Evolutionary conservation across 2,888 invertebrate species (phyloP), one percentile per base, ranked within the genome.

Genomic region (Tetragonula carbonaria): DNA sequence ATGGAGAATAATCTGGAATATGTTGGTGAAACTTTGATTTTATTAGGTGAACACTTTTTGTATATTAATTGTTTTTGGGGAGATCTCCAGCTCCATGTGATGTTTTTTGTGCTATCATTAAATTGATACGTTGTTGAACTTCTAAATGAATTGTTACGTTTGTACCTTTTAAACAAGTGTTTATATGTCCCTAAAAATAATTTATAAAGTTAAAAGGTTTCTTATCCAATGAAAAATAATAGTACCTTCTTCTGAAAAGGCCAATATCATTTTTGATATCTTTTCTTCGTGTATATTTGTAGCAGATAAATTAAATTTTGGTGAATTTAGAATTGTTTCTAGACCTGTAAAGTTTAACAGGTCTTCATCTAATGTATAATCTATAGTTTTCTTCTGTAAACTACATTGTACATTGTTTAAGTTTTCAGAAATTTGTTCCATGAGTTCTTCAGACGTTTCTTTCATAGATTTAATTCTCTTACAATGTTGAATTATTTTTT

Each of bases 131-230:
- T 77, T 63, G n/a, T 13, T 28, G 65, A n/a, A 50, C 3, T 21
- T 38, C 23, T n/a, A 28, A n/a, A 23, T 38, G 45, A 63, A 51
- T 66, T 23, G 14, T 77, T 28, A 14, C 50, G 21, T 23, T 51
- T 51, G 21, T 87, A 62, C 8, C 79, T 86, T 21, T 53, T 66
- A 57, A 87, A 87, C 28, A 87, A 73, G 11, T 86, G 13, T 18
- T 86, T 84, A 55, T 86, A 72, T 11, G 71, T 83, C 21, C 59
- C 87, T 87, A 23, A n/a, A 84, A 80, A 45, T 65, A 16, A 38
- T 71, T 55, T 28, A 45, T 66, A n/a, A 76, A 45, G 28, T 57
- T 59, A 63, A 2, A 23, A 13, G 62, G 53, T 33, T n/a, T 38
- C 3, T 45, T 45, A 2, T 14, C 0, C 45, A 3, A 2, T 8